Percentiles rank a stretch among this genome's conserved stretches.
Evolutionary conservation across 2,113 vertebrate species (phyloP).

Genomic region (Ochotona princeps): DNA sequence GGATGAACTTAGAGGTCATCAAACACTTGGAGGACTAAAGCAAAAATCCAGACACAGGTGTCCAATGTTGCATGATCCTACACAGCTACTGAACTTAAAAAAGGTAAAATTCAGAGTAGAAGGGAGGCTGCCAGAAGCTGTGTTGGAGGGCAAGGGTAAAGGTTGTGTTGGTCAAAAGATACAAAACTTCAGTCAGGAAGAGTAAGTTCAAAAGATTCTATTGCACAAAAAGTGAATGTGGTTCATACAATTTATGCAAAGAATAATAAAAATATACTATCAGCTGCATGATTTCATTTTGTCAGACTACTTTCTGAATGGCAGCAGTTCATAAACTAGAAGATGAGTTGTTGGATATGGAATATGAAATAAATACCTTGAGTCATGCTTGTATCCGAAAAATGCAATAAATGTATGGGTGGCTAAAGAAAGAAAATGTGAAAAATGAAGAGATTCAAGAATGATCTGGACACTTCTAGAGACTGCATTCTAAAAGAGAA

Average conservation of each 20-base stretch:
- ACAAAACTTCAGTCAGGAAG: background rate
- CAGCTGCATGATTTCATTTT: background rate
- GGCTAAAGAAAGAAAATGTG: background rate
- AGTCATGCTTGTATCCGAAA: background rate
- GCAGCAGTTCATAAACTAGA: background rate
- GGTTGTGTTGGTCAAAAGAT: background rate
- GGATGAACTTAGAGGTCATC: background rate
- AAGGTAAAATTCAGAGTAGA: background rate
- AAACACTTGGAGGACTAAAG: too few species aligned
- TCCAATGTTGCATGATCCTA: background rate
- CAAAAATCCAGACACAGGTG: background rate
- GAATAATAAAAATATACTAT: background rate
- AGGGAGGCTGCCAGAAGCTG: too few species aligned
- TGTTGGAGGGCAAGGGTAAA: accelerated
- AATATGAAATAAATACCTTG: background rate
- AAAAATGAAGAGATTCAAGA: background rate
- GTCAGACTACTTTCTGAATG: background rate
- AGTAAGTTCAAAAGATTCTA: background rate
- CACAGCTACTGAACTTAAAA: background rate
- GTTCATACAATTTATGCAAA: background rate
- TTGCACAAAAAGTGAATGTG: background rate
- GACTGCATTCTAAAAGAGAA: background rate
- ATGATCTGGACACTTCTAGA: background rate
- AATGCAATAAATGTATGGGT: accelerated
- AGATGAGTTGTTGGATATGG: background rate